A percentile compares a stretch with the other conserved stretches of the same genome.
phyloP scores from a whole-genome alignment of 2,113 vertebrate species.

The Corythornis madagascariensis region DNA sequence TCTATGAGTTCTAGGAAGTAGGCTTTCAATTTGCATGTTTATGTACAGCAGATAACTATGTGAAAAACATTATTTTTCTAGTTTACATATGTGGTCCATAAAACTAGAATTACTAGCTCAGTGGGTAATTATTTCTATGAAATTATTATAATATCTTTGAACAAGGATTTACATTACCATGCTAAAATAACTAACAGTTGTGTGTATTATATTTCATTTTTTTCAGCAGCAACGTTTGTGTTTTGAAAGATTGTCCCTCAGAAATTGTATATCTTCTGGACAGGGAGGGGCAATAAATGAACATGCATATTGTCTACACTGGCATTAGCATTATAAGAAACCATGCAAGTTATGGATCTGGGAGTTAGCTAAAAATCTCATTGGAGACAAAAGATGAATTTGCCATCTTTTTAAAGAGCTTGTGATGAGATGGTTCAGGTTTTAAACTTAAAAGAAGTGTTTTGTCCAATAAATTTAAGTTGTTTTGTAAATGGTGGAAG shows the following conservation, averaged over 20 bases:
- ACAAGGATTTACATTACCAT: constrained; percentile 51
- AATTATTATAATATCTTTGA: constrained; percentile 62
- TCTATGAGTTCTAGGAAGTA: not conserved
- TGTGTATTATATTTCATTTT: constrained; percentile 44
- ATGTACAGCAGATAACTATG: constrained; percentile 34
- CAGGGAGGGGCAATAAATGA: constrained; percentile 4
- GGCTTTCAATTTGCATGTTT: constrained; percentile 41
- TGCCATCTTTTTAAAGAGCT: not conserved
- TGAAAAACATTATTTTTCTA: constrained; percentile 37
- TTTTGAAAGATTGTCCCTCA: constrained; percentile 41
- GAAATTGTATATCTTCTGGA: constrained; percentile 45
- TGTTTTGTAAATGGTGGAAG: not conserved
- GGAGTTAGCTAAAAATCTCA: not conserved
- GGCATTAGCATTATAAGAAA: not conserved
- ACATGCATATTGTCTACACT: not conserved
- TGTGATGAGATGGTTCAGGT: not conserved
- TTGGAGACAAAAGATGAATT: not conserved
- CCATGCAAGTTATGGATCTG: not conserved
- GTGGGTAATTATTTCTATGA: constrained; percentile 56
- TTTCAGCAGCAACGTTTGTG: constrained; percentile 12
- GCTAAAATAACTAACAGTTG: constrained; percentile 49
- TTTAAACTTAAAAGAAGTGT: not conserved
- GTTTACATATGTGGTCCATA: constrained; percentile 58
- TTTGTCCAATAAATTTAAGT: not conserved
- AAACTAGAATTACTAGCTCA: constrained; percentile 63